Percentiles rank a stretch among this genome's conserved stretches.
phyloP scores from a whole-genome alignment of 1,140 invertebrate genomes.

The Drosophila nasuta region DNA sequence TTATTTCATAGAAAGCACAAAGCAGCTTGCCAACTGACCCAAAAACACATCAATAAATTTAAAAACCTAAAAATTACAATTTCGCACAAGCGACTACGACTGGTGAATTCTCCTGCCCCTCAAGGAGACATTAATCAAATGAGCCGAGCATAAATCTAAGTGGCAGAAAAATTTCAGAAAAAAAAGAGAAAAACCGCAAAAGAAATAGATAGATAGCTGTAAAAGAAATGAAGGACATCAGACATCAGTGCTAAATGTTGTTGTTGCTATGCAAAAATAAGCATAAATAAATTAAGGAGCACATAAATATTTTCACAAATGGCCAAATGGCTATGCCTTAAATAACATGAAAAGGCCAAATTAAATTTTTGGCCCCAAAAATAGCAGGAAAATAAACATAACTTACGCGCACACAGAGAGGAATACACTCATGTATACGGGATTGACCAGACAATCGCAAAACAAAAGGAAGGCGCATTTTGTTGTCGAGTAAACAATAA shows the following conservation, averaged over 20 bases:
- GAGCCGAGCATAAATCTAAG: conserved; percentile 67
- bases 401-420: conserved; percentile 18
- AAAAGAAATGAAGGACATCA: conserved; percentile 47
- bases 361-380: conserved; percentile 55
- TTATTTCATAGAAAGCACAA: conserved; percentile 10
- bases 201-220: conserved; percentile 22
- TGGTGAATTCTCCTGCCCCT: conserved; percentile 48
- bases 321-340: conserved; percentile 14
- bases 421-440: conserved; percentile 6
- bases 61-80: conserved; percentile 35
- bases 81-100: conserved; percentile 54
- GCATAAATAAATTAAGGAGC: conserved; percentile 58
- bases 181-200: background rate
- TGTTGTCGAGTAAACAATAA: conserved; percentile 62
- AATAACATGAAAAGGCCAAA: conserved; percentile 51
- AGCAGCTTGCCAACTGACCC: conserved; percentile 46
- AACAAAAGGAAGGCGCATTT: conserved; percentile 46
- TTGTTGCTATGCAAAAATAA: conserved; percentile 51
- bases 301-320: conserved; percentile 54
- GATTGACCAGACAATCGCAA: conserved; percentile 52
- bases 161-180: conserved; percentile 40
- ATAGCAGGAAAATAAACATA: conserved; percentile 48
- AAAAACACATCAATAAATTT: conserved; percentile 64
- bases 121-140: conserved; percentile 65
- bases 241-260: conserved; percentile 41